Evolutionary conservation across 1,140 invertebrate species (phyloP).

Genomic region (Drosophila bifasciata): DNA sequence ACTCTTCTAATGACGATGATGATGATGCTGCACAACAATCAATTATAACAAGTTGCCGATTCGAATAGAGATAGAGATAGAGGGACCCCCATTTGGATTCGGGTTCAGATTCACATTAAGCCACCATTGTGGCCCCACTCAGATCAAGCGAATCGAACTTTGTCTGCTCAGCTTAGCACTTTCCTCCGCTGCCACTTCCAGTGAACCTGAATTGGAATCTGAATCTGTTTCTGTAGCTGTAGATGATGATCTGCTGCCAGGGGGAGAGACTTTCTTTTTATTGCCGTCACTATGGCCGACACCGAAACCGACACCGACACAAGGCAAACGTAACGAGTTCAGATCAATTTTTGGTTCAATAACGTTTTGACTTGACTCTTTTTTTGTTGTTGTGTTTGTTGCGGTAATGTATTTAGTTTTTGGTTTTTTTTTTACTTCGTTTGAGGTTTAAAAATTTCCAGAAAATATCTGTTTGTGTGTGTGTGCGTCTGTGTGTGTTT

Average conservation of each 20-base stretch:
- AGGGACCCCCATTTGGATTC: constrained; percentile 18
- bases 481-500: constrained; percentile 44
- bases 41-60: constrained; percentile 74
- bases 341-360: constrained; percentile 82
- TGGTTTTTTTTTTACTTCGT: constrained; percentile 20
- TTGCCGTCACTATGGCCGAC: constrained; percentile 33
- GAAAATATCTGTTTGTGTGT: constrained; percentile 28
- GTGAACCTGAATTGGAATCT: constrained; percentile 12
- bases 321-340: constrained; percentile 78
- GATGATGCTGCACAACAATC: constrained; percentile 78
- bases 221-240: constrained; percentile 29
- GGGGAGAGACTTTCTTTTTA: constrained; percentile 81
- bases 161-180: constrained; percentile 42
- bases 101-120: constrained; percentile 28
- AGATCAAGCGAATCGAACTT: constrained; percentile 68
- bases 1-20: constrained; percentile 35
- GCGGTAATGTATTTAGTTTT: constrained; percentile 36
- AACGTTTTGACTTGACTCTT: constrained; percentile 63
- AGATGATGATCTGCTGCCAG: constrained; percentile 59
- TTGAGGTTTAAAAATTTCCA: constrained; percentile 59
- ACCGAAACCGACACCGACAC: constrained; percentile 31
- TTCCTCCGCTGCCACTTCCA: constrained; percentile 31
- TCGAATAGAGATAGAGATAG: constrained; percentile 8
- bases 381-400: constrained; percentile 42
- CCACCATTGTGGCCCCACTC: constrained; percentile 41